Percentiles rank a stretch among this genome's conserved stretches.
These are phyloP conservation scores for Ochropleura plecta DNA, from an alignment of 2,888 invertebrate genomes.

Conservation along the genomic window DNA sequence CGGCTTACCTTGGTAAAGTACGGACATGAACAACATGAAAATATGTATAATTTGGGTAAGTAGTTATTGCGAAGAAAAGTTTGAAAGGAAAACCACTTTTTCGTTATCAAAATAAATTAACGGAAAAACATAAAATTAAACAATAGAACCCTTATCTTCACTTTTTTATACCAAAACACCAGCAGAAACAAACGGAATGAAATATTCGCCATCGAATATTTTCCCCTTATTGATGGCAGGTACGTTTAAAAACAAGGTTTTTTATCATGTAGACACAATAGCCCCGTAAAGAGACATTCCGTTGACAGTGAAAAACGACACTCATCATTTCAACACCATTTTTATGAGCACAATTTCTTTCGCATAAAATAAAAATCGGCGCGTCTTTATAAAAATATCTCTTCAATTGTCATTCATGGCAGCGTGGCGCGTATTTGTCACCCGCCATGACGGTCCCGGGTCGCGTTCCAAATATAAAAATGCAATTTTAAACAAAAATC, in stretches of 20 bases:
- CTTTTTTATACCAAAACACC: slow-evolving; percentile 5
- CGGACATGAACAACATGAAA: neutral
- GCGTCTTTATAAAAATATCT: slow-evolving; percentile 90
- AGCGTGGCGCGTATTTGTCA: slow-evolving; percentile 89
- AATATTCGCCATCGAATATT: slow-evolving; percentile 48
- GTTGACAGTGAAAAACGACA: slow-evolving; percentile 89
- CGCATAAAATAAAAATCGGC: slow-evolving; percentile 88
- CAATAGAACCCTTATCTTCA: slow-evolving; percentile 5
- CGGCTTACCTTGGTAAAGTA: slow-evolving; percentile 14
- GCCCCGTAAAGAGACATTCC: slow-evolving; percentile 86
- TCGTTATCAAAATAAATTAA: neutral
- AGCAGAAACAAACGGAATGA: slow-evolving; percentile 46
- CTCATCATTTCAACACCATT: slow-evolving; percentile 89
- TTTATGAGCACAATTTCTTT: slow-evolving; percentile 90
- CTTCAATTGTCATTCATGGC: slow-evolving; percentile 91
- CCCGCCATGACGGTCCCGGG: slow-evolving; percentile 84
- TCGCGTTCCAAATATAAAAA: slow-evolving; percentile 90
- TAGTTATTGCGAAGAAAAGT: neutral
- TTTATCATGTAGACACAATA: slow-evolving; percentile 84
- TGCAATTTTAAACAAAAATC: slow-evolving; percentile 90
- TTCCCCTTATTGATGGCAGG: slow-evolving; percentile 61
- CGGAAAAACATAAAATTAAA: neutral
- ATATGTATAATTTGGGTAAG: neutral
- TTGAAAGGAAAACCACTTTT: neutral
- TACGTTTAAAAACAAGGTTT: slow-evolving; percentile 71